A percentile compares a stretch with the other conserved stretches of the same genome.
These are phyloP conservation scores for Morelia viridis DNA, from an alignment of 2,797 vertebrate species.

Conservation along the genomic window DNA sequence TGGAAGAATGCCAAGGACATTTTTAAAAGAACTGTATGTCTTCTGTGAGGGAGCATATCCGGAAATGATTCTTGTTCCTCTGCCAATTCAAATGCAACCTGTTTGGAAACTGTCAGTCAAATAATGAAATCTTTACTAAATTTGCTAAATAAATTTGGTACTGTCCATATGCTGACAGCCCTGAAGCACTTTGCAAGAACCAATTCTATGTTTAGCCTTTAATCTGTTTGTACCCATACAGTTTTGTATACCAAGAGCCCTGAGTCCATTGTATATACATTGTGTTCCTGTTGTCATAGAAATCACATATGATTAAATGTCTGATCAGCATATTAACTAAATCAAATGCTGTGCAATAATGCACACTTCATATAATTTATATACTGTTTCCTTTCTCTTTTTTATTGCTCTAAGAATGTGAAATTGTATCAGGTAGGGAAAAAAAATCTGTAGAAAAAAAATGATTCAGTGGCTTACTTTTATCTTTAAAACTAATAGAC, in stretches of 20 bases:
- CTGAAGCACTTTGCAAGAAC: neutral
- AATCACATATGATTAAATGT: fast-evolving
- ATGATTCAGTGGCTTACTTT: neutral
- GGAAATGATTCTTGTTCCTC: constrained; percentile 26
- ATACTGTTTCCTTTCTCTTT: constrained; percentile 3
- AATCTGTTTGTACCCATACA: neutral
- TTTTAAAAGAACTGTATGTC: neutral
- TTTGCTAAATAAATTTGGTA: neutral
- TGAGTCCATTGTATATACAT: neutral
- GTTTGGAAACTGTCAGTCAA: neutral
- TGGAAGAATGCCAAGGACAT: constrained; percentile 17
- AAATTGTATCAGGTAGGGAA: neutral
- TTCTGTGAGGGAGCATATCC: constrained; percentile 16
- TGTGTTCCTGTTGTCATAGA: constrained; percentile 17
- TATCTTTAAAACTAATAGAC: neutral
- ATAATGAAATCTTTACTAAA: constrained; percentile 6
- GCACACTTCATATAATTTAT: constrained; percentile 17
- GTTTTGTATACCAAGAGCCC: neutral
- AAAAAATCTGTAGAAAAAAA: neutral
- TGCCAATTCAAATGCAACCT: constrained; percentile 36
- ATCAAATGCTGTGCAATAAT: neutral
- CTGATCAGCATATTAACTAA: fast-evolving
- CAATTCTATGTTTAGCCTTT: neutral
- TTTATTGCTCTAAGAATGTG: neutral
- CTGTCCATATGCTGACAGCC: fast-evolving